These are phyloP conservation scores for Spinibarbus caldwelli DNA, from an alignment of 2,797 vertebrate species.

Conservation along the genomic window DNA sequence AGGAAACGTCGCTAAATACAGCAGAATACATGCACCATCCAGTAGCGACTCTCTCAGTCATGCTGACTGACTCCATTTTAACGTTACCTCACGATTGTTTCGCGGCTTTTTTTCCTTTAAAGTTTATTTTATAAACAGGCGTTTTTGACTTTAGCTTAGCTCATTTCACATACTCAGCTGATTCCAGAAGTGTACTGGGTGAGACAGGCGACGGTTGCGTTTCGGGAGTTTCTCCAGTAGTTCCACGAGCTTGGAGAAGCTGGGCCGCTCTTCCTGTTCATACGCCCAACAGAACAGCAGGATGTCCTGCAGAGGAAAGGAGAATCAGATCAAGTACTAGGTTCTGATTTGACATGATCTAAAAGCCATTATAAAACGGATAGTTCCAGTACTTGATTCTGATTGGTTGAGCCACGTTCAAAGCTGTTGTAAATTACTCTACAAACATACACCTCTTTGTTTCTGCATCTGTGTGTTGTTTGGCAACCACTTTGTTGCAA, in stretches of 20 bases:
- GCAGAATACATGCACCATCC: conserved; percentile 47
- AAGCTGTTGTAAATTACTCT: not conserved
- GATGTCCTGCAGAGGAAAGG: conserved; percentile 84
- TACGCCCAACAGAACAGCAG: conserved; percentile 96
- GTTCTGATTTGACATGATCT: not conserved
- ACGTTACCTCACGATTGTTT: conserved; percentile 47
- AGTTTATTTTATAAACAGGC: conserved; percentile 48
- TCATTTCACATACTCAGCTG: conserved; percentile 96
- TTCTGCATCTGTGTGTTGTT: no score
- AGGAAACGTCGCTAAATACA: conserved; percentile 45
- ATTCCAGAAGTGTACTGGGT: conserved; percentile 99
- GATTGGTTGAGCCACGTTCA: not conserved
- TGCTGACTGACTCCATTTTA: conserved; percentile 19
- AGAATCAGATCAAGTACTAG: not conserved
- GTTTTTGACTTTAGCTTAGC: conserved; percentile 58
- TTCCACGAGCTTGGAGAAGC: conserved; percentile 98
- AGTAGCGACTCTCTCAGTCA: conserved; percentile 21
- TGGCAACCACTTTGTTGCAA: no score
- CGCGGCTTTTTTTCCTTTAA: conserved; percentile 57
- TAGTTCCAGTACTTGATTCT: not conserved
- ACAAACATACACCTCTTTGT: no score
- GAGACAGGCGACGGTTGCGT: conserved; percentile 98
- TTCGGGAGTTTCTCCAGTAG: conserved; percentile 99
- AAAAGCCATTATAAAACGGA: not conserved
- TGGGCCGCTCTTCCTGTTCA: conserved; percentile 94